Base-by-base conservation (phyloP, 2,113 vertebrate genomes). In the Xyliphius kryptos region DNA sequence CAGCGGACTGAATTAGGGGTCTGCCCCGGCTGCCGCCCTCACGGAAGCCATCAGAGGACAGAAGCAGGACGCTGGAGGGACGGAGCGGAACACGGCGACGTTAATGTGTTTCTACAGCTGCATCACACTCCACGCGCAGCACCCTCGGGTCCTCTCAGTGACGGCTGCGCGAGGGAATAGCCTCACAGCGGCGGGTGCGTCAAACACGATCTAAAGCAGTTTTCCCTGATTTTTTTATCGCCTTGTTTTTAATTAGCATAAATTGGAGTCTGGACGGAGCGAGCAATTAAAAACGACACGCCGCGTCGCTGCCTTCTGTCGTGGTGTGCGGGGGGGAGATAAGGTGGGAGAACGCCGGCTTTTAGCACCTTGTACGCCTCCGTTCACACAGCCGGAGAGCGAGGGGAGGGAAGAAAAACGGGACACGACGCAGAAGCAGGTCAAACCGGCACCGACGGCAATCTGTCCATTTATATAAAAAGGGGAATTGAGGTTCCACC, bases 31-130 rank as follows among this genome's bases (percentile, higher is more conserved):
- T 36, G 15, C 48, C 56, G 49, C 50, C 22, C 50, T 56, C 49
- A 55, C 40, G 17, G 40, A 61, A 66, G 26, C 66, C 66, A 52
- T 73, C 66, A 32, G 50, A 61, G 52, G 71, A 65, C 56, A 66
- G 65, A 66, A 61, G 57, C 9, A 6, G 16, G 55, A 68, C 21
- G 50, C 51, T 15, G 12, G 40, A 15, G 46, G 38, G 61, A 56
- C 50, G 65, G 51, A 41, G 41, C 15, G 37, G 50, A 32, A 32
- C 26, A 32, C 26, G 26, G 26, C 26, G 26, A 51, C 48, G 65
- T 68, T 68, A 66, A 61, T 22, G 56, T 68, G 47, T 61, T 68
- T 63, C 58, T 41, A 41, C n/a, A 66, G 61, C 56, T 46, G 56
- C 67, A 50, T 55, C 61, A 68, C 49, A 61, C 17, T 48, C 44